phyloP scores from a whole-genome alignment of 2,888 invertebrate species.

The Nasonia oneida region DNA sequence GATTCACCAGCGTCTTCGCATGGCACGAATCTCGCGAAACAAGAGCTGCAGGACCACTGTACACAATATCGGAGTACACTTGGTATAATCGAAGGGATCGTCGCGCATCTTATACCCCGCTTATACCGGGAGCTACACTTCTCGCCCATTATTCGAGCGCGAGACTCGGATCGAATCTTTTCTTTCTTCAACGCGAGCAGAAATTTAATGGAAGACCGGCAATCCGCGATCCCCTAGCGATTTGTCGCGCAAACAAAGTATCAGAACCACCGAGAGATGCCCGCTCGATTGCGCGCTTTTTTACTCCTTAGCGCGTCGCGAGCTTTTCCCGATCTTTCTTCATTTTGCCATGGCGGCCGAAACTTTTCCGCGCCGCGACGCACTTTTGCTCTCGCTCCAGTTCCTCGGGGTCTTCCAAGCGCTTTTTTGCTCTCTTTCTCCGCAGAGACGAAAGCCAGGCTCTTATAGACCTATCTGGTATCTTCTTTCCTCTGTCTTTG shows the following conservation, averaged over 20 bases:
- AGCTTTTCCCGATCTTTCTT: slow-evolving; percentile 9
- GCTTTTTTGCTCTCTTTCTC: neutral
- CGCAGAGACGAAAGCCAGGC: neutral
- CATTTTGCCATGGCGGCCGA: neutral
- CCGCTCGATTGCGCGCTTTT: neutral
- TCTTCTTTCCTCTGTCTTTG: neutral
- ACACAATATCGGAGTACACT: neutral
- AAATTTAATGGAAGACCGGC: slow-evolving; percentile 4
- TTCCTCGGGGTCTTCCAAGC: neutral
- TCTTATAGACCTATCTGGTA: neutral
- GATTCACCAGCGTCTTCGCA: neutral
- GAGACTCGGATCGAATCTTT: neutral
- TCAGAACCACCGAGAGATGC: neutral
- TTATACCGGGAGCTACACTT: neutral
- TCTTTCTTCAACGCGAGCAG: neutral
- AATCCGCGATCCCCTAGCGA: neutral
- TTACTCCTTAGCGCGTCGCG: neutral
- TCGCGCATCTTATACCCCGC: neutral
- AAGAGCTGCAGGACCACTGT: neutral
- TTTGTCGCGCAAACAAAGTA: neutral
- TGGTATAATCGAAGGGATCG: neutral
- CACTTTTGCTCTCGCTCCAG: neutral
- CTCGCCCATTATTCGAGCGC: neutral
- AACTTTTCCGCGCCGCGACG: neutral
- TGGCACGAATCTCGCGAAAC: neutral